Evolutionary conservation across 2,113 vertebrate genomes (phyloP).

Genomic region (Petroica traversi): DNA sequence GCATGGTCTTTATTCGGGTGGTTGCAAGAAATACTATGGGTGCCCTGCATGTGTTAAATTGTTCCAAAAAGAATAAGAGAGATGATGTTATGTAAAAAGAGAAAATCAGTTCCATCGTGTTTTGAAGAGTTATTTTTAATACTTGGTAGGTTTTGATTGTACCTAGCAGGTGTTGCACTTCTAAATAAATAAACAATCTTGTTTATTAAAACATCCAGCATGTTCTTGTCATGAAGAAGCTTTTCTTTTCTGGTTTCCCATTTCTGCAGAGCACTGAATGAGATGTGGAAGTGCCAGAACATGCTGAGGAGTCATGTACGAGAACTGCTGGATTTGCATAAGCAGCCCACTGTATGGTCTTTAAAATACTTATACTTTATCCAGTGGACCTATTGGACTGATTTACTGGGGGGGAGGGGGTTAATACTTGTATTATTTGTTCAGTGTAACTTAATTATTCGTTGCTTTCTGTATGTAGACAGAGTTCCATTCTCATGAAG

Average conservation of each 20-base stretch:
- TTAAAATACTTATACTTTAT: neutral
- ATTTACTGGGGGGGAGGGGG: neutral
- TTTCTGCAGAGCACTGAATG: constrained; percentile 89
- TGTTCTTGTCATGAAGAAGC: neutral
- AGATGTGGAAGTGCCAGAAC: constrained; percentile 99
- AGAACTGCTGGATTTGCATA: constrained; percentile 95
- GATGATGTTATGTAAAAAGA: neutral
- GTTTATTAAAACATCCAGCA: neutral
- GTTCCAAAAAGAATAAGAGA: neutral
- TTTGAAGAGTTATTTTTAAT: neutral
- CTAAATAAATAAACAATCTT: neutral
- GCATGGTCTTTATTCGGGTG: neutral
- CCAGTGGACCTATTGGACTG: neutral
- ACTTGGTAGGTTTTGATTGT: neutral
- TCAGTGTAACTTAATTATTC: neutral
- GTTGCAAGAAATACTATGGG: neutral
- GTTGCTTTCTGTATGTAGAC: neutral
- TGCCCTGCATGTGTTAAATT: neutral
- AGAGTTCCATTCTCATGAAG: neutral
- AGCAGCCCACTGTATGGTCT: constrained; percentile 88
- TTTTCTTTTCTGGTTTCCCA: neutral
- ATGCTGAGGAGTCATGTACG: constrained; percentile 94
- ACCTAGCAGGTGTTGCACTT: neutral
- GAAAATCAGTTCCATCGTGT: neutral
- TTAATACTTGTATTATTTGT: neutral